Evolutionary conservation across 2,113 vertebrate species (phyloP).

Genomic region (Aleadryas rufinucha): DNA sequence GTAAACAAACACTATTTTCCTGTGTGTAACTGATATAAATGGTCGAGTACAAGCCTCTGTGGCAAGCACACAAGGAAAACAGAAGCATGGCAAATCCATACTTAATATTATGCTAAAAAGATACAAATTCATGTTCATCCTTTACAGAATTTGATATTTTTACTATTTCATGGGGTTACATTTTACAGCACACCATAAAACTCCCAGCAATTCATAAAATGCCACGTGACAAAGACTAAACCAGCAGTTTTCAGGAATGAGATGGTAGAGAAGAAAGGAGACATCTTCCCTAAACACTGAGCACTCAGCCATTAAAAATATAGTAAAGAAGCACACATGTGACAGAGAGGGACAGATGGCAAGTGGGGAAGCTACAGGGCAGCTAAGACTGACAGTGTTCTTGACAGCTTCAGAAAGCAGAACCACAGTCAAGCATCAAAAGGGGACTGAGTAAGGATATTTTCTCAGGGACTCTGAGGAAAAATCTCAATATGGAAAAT

Average conservation of each 20-base stretch:
- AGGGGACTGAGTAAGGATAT: neutral
- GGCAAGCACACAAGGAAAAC: neutral
- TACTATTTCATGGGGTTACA: neutral
- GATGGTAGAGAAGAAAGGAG: neutral
- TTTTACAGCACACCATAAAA: neutral
- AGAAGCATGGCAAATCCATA: neutral
- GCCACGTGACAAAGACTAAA: neutral
- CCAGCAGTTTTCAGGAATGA: neutral
- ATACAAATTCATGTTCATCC: neutral
- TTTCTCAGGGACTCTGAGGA: neutral
- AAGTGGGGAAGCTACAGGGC: neutral
- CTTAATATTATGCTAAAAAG: neutral
- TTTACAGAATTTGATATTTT: neutral
- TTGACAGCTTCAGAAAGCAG: slow-evolving; percentile 2
- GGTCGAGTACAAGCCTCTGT: neutral
- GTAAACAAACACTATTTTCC: neutral
- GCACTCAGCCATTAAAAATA: neutral
- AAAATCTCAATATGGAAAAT: neutral
- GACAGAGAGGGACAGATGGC: neutral
- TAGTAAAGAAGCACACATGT: neutral
- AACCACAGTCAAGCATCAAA: neutral
- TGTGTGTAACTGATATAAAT: neutral
- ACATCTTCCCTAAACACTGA: neutral
- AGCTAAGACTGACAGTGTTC: neutral
- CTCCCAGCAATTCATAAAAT: neutral